These are phyloP conservation scores for Cryptus armator DNA, from an alignment of 2,888 invertebrate genomes.

Conservation along the genomic window DNA sequence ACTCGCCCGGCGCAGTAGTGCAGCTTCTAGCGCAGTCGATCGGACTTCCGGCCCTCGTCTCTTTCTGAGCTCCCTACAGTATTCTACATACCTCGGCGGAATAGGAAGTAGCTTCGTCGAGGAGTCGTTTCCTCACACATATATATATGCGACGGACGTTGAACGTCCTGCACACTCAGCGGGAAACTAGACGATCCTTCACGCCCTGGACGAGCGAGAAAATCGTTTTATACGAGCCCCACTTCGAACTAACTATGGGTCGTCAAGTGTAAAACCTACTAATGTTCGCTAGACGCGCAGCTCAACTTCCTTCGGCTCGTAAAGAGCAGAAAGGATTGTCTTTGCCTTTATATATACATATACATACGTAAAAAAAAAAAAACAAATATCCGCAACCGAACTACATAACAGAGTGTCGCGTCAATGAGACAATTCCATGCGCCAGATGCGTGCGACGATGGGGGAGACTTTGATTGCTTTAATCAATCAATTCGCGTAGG, in stretches of 20 bases:
- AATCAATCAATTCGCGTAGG: conserved; percentile 45
- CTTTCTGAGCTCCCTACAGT: conserved; percentile 1
- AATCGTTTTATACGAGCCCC: conserved; percentile 32
- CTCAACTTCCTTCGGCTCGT: not conserved
- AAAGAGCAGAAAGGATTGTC: not conserved
- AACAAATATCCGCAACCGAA: not conserved
- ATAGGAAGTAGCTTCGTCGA: not conserved
- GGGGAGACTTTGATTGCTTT: conserved; percentile 37
- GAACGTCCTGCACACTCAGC: conserved; percentile 4
- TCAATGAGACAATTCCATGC: not conserved
- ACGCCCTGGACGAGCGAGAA: conserved; percentile 7
- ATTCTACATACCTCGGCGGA: not conserved
- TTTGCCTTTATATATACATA: not conserved
- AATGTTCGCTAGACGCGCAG: not conserved
- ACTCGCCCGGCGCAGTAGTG: not conserved
- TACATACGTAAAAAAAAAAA: not conserved
- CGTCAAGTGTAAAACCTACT: not conserved
- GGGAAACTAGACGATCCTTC: conserved; percentile 12
- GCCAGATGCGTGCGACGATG: not conserved
- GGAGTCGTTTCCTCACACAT: not conserved
- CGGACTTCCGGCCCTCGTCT: conserved; percentile 39
- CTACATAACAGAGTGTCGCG: not conserved
- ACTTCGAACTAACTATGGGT: not conserved
- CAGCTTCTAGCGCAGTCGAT: conserved; percentile 5
- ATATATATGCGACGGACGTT: not conserved